Conservation (phyloP, 1,140 invertebrate species). For the Lerema accius region DNA sequence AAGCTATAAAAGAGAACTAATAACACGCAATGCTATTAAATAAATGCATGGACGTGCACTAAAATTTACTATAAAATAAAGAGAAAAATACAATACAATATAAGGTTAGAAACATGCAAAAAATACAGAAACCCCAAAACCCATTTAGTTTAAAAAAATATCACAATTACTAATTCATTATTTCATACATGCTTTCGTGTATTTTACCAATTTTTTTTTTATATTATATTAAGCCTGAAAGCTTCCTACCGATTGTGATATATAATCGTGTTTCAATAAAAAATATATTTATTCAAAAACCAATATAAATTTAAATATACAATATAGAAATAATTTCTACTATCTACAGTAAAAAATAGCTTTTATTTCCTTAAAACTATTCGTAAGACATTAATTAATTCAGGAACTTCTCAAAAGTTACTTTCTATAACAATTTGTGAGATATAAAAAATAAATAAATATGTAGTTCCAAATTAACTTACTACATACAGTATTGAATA, state of each 20-base stretch:
- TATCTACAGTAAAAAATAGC: constrained; percentile 36
- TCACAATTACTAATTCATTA: constrained; percentile 40
- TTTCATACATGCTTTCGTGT: constrained; percentile 72
- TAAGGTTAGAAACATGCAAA: constrained; percentile 4
- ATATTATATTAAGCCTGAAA: constrained; percentile 61
- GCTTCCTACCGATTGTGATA: constrained; percentile 77
- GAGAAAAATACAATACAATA: background rate
- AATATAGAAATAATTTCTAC: constrained; percentile 39
- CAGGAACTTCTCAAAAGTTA: background rate
- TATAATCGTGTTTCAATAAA: constrained; percentile 29
- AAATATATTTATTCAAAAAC: constrained; percentile 63
- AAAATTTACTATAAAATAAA: too few species aligned
- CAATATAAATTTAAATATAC: constrained; percentile 39
- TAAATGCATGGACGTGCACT: too few species aligned
- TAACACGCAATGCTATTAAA: too few species aligned
- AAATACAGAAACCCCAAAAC: constrained; percentile 46
- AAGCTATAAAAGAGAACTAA: too few species aligned
- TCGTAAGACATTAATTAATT: constrained; percentile 4
- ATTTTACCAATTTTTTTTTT: too few species aligned
- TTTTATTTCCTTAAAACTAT: constrained; percentile 37
- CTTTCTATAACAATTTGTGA: background rate
- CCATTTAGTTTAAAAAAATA: constrained; percentile 40
- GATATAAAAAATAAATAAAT: background rate
- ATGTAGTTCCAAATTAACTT: too few species aligned
- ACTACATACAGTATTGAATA: background rate